Conservation (phyloP, 2,888 invertebrate species). For the Drosophila infuscata region DNA sequence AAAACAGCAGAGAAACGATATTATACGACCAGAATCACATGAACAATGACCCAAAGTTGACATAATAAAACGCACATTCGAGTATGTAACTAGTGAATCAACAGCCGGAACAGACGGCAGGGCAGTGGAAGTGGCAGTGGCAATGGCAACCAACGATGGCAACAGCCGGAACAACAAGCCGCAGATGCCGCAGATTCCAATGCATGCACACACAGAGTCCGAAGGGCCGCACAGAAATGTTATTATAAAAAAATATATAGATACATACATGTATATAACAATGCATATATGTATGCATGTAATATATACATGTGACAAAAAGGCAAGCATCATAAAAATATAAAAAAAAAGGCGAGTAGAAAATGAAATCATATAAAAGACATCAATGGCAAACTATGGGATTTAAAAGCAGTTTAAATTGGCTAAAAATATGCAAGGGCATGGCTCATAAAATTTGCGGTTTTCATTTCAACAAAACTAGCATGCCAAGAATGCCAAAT, state of each 20-base stretch:
- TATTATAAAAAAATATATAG: conserved; percentile 60
- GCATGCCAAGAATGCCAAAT: conserved; percentile 35
- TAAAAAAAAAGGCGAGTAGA: conserved; percentile 40
- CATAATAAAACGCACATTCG: conserved; percentile 76
- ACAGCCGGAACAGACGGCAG: conserved; percentile 53
- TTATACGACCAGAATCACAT: conserved; percentile 50
- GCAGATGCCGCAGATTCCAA: conserved; percentile 77
- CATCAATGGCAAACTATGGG: conserved; percentile 75
- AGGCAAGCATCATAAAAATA: conserved; percentile 32
- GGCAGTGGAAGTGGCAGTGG: conserved; percentile 26
- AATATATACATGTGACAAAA: conserved; percentile 26
- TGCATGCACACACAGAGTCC: conserved; percentile 40
- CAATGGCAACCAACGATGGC: conserved; percentile 36
- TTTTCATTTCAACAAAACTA: conserved; percentile 50
- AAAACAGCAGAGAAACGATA: conserved; percentile 47
- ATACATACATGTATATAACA: not conserved
- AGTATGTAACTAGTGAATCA: conserved; percentile 69
- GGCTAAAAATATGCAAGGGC: conserved; percentile 70
- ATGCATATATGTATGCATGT: not conserved
- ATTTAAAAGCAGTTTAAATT: conserved; percentile 74
- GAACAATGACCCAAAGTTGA: conserved; percentile 78
- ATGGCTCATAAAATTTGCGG: conserved; percentile 73
- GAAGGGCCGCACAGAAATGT: conserved; percentile 57
- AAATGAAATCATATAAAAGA: conserved; percentile 73
- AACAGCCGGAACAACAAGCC: conserved; percentile 63